Evolutionary conservation across 1,140 invertebrate genomes (phyloP).

Genomic region (Euwallacea similis): DNA sequence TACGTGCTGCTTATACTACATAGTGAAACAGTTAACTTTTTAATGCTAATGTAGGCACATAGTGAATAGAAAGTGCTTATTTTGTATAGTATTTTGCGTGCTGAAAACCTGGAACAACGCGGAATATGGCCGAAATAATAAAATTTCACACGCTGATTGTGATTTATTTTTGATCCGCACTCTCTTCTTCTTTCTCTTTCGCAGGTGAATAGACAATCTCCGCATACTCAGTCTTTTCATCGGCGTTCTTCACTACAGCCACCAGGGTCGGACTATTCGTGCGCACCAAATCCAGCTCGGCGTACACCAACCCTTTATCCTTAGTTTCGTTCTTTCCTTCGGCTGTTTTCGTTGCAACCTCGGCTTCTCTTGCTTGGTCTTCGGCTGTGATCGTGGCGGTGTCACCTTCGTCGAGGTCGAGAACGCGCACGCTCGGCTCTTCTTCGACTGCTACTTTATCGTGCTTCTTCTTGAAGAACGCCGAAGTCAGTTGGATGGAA

Average conservation of each 20-base stretch:
- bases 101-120: too few relatives aligned
- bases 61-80: too few relatives aligned
- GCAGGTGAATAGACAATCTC: slow-evolving; percentile 59
- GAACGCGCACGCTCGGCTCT: not conserved
- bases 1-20: too few relatives aligned
- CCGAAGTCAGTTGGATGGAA: slow-evolving; percentile 38
- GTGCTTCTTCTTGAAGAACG: slow-evolving; percentile 48
- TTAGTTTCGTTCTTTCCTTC: slow-evolving; percentile 48
- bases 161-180: slow-evolving; percentile 9
- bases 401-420: slow-evolving; percentile 40
- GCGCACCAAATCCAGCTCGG: slow-evolving; percentile 60
- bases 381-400: slow-evolving; percentile 33
- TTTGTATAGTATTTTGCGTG: too few relatives aligned
- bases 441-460: slow-evolving; percentile 42
- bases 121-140: not conserved
- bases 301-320: slow-evolving; percentile 59
- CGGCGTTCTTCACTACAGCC: slow-evolving; percentile 53
- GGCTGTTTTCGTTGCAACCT: slow-evolving; percentile 8
- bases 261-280: slow-evolving; percentile 46
- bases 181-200: slow-evolving; percentile 31
- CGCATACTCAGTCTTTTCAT: slow-evolving; percentile 64
- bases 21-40: too few relatives aligned
- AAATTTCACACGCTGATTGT: not conserved
- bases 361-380: slow-evolving; percentile 33
- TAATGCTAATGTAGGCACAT: too few relatives aligned